Base-by-base conservation (phyloP, 2,797 vertebrate species). In the Huso huso region DNA sequence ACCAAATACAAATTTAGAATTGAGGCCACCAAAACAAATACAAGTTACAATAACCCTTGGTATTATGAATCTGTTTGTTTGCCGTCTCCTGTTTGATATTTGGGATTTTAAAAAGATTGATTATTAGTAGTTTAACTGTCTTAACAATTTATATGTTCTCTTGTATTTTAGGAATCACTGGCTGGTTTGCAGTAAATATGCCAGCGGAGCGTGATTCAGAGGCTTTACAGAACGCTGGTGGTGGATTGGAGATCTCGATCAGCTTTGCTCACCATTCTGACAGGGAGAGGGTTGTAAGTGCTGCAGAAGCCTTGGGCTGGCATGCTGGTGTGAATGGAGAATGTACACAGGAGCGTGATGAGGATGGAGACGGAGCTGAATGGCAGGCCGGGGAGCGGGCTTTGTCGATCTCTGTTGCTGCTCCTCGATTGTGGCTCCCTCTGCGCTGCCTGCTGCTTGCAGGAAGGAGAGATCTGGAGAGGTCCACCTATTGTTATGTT, bases 161-260 rank as follows among this genome's bases (percentile, higher is more conserved):
- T 7, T 13, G 18, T 63, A 59, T 51, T 65, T 0, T 65, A 99
- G 97, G 96, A 48, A 90, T 98, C 69, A 88, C 87, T 49, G 97
- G 97, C 74, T 99, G 97, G 96, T 96, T 87, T 83, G 91, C 92
- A 1, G 73, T 98, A 18, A 79, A 82, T 51, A 61, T 81, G 0
- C 72, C 91, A 5, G 81, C 82, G 48, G 84, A 86, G 13, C 13
- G 62, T 0, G 4, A n/a, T 64, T 71, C 85, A 4, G 73, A 72
- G 66, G 70, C 69, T 0, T 79, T 81, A 73, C 84, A 83, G 59
- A 71, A 81, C 57, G n/a, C 90, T 1, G 93, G 89, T 0, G 97
- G 96, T 13, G 95, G 96, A 3, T 84, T 99, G 50, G 92, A 98
- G 57, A 68, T 99, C 69, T 93, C 93, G 0, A 52, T 98, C 2